Evolutionary conservation across 2,888 invertebrate species (phyloP), one percentile per base, ranked within the genome.

Genomic region (Leucoptera coffeella): DNA sequence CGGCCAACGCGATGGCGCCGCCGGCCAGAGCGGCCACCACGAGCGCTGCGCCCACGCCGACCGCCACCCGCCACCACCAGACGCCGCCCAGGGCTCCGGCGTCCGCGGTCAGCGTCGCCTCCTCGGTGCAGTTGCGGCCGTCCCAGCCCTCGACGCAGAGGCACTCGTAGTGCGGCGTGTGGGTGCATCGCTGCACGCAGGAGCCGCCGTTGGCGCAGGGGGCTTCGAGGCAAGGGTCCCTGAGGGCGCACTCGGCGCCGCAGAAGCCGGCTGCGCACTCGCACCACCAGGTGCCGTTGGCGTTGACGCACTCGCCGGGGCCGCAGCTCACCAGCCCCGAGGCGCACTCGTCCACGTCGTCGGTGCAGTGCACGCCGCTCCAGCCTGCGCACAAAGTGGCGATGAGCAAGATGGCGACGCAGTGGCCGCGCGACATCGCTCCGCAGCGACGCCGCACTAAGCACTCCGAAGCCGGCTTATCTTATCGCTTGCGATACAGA

Each of bases 291-390:
- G 29, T 65, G 14, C 89, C 89, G 3, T 73, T 74, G n/a, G 75
- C 61, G 58, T 92, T 91, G 35, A 73, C 56, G 49, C 93, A 93
- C 22, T 59, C 71, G 12, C 88, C 88, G 34, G 74, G 58, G 21
- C 82, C 83, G 47, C 85, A 83, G 36, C 73, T 59, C 12, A 74
- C 75, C 29, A 45, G 49, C 13, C 54, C 62, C 21, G 43, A 40
- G 10, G 51, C 55, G 50, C 91, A 91, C 62, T 91, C 90, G 52
- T 91, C 74, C 33, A 88, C 80, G 50, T 90, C 89, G 29, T 59
- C 49, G 42, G 85, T 82, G 48, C 90, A 90, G 30, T 77, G 69
- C 8, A 57, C 42, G 12, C 89, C 89, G 15, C 65, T 73, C 50
- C 79, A 88, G 1, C 87, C 84, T 76, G 51, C 28, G 34, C 29